Base-by-base conservation (phyloP, 2,113 vertebrate genomes). In the Thalassarche chlororhynchos region DNA sequence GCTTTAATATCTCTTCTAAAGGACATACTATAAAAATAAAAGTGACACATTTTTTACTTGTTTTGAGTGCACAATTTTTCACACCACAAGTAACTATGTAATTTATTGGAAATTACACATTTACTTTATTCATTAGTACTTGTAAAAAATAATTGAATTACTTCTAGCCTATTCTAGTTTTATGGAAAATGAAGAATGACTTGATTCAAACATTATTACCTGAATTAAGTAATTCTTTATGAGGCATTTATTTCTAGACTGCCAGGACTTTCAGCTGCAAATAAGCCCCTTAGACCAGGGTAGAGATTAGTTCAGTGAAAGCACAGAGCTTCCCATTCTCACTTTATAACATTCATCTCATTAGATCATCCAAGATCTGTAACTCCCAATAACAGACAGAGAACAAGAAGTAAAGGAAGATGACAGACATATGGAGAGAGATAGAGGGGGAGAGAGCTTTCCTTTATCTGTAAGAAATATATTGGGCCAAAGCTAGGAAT, bases 331-430 rank as follows among this genome's bases (percentile, higher is more conserved):
- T 62, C 84, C 58, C 57, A 42, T 91, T 97, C 89, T 92, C 40
- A 58, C 52, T 94, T 93, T 57, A 79, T 68, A 93, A 46, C 94
- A 96, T 96, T 96, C 94, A 97, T 98, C 94, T 98, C 94, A 98
- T 98, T 98, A 97, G 93, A 94, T 97, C 75, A 60, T 87, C 90
- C 91, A 95, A 90, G 79, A 93, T 66, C 62, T 71, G 5, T 62
- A 52, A 66, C 32, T 96, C n/a, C 28, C 44, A 80, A 21, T 52
- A 86, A 72, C 21, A 81, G 46, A 7, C 8, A 70, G 83, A 79
- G 32, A 66, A 70, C 31, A 79, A 62, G 83, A 84, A 76, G 47
- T 76, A 65, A 71, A 80, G 75, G 49, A 64, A 72, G 65, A 71
- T 61, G 24, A 17, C 34, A 76, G n/a, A 51, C 9, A 36, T 32